Evolutionary conservation across 2,888 invertebrate genomes (phyloP).

Genomic region (Ditylenchus weischeri): DNA sequence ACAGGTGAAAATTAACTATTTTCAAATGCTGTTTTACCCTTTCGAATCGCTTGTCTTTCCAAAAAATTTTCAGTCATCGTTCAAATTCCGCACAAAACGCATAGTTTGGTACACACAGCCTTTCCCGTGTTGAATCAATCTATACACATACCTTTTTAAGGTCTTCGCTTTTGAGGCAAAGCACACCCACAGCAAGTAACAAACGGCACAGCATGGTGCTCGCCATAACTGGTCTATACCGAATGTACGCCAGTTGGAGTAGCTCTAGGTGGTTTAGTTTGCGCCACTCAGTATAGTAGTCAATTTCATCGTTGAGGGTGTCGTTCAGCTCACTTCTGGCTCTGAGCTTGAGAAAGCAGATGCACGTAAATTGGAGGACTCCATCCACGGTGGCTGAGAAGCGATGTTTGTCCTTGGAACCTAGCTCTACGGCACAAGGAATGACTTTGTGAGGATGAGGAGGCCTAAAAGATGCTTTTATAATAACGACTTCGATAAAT

Average conservation of each 20-base stretch:
- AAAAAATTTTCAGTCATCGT: too few relatives aligned
- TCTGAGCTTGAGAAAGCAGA: background rate
- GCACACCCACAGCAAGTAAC: background rate
- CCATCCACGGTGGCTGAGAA: conserved; percentile 8
- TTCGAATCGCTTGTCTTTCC: too few relatives aligned
- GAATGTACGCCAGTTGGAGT: conserved; percentile 1
- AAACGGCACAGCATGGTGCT: conserved; percentile 1
- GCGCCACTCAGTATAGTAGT: background rate
- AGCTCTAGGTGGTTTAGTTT: background rate
- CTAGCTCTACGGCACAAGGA: background rate
- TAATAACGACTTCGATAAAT: background rate
- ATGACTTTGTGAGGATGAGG: background rate
- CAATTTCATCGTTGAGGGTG: background rate
- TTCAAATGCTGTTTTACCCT: too few relatives aligned
- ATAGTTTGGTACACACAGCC: too few relatives aligned
- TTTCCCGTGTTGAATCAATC: too few relatives aligned
- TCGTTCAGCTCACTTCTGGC: background rate
- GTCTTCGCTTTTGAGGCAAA: background rate
- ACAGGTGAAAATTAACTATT: too few relatives aligned
- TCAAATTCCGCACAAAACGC: too few relatives aligned
- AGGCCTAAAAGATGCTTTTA: background rate
- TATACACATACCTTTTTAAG: conserved; percentile 1
- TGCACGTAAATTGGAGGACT: background rate
- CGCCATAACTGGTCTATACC: background rate
- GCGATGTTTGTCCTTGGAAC: background rate